These are phyloP conservation scores for Dolomedes plantarius DNA, from an alignment of 2,888 invertebrate genomes.

Conservation along the genomic window DNA sequence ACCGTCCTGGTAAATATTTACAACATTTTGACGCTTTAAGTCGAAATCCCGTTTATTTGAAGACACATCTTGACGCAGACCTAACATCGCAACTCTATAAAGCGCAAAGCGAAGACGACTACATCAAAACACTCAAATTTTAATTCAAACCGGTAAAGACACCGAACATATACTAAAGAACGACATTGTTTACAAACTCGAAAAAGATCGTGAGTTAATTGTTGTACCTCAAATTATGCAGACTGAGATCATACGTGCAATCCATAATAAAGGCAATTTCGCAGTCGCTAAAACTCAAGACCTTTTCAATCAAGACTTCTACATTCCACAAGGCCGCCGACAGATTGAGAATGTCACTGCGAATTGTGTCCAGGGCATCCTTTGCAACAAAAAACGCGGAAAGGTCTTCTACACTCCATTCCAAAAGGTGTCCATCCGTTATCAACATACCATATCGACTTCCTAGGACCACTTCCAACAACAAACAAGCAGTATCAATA, in stretches of 20 bases:
- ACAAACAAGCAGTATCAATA: neutral
- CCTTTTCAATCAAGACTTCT: neutral
- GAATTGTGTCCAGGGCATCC: neutral
- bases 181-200: neutral
- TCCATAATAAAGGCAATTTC: neutral
- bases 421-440: neutral
- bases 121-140: neutral
- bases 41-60: neutral
- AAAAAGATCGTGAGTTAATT: neutral
- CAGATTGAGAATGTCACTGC: neutral
- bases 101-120: neutral
- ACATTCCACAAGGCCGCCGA: neutral
- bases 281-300: neutral
- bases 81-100: neutral
- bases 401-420: neutral
- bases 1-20: slow-evolving; percentile 2
- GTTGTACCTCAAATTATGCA: no score
- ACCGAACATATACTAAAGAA: neutral
- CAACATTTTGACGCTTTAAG: slow-evolving; percentile 33
- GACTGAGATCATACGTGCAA: neutral
- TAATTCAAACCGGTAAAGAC: neutral
- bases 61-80: neutral
- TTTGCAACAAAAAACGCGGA: neutral
- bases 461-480: neutral
- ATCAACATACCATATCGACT: neutral